Percentiles rank a stretch among this genome's conserved stretches.
Conservation (phyloP, 1,140 invertebrate genomes). For the Leptoteleia sp. region DNA sequence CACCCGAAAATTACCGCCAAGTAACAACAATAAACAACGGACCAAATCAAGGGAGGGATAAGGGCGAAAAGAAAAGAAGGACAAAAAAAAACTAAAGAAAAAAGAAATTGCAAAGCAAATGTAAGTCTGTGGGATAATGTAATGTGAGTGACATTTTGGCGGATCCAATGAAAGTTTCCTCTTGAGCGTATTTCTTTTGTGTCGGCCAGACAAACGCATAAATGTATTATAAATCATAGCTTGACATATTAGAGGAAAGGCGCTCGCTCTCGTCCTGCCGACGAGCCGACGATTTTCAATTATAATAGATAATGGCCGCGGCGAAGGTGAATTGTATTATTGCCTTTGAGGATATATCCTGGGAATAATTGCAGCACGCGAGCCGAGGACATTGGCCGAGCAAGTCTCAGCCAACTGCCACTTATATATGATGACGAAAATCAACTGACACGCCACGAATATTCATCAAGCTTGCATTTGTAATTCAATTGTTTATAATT, state of each 20-base stretch:
- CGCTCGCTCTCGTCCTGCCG: conserved; percentile 62
- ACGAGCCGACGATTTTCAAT: conserved; percentile 73
- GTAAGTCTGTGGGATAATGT: neutral
- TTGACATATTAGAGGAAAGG: conserved; percentile 50
- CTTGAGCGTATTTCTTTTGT: conserved; percentile 17
- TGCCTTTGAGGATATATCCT: conserved; percentile 66
- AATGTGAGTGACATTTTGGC: conserved; percentile 16
- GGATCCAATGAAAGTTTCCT: conserved; percentile 38
- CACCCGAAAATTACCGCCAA: too few species aligned
- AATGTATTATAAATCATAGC: conserved; percentile 48
- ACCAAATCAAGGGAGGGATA: too few species aligned
- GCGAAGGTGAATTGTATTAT: conserved; percentile 66
- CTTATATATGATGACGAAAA: conserved; percentile 53
- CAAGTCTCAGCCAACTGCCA: conserved; percentile 17
- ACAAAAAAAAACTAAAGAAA: neutral
- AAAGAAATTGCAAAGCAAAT: neutral
- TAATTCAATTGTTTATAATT: conserved; percentile 39
- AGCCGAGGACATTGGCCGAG: conserved; percentile 21
- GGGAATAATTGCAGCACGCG: conserved; percentile 31
- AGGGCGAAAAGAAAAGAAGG: too few species aligned
- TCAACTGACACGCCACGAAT: conserved; percentile 54
- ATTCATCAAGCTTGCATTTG: conserved; percentile 30
- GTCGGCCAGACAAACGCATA: neutral
- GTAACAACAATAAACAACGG: too few species aligned
- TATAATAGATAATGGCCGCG: conserved; percentile 71